Base-by-base conservation (phyloP, 2,888 invertebrate genomes). In the Thelaira solivaga region DNA sequence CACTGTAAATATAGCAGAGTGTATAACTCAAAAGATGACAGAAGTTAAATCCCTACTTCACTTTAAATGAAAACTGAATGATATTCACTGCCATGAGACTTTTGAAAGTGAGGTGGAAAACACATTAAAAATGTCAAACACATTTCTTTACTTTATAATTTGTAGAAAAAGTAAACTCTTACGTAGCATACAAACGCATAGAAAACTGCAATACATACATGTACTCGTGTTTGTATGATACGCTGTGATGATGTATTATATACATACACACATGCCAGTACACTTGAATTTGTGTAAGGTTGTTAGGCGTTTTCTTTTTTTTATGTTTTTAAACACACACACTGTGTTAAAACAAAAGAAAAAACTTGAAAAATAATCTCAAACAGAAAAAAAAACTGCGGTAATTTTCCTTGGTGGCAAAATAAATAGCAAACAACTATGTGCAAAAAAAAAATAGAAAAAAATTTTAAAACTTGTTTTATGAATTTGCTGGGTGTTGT, bases 231-330 rank as follows among this genome's bases (percentile, higher is more conserved):
- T n/a, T n/a, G n/a, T n/a, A n/a, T n/a, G n/a, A n/a, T n/a, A n/a
- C n/a, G n/a, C n/a, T n/a, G n/a, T n/a, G n/a, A n/a, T n/a, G n/a
- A n/a, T n/a, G n/a, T n/a, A n/a, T n/a, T n/a, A n/a, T n/a, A n/a
- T n/a, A n/a, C n/a, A n/a, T n/a, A n/a, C n/a, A n/a, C n/a, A n/a
- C n/a, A n/a, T n/a, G n/a, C n/a, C n/a, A n/a, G n/a, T 76, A 41
- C 62, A 49, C 76, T 76, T 65, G 53, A 65, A 76, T 61, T 43
- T 69, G 57, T 39, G 49, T 76, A 67, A 72, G 65, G 65, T 76
- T 59, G 29, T 72, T 55, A 61, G 59, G 59, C 76, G 20, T 65
- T 53, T 47, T 43, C 7, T 10, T 2, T 18, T 47, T 47, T 18
- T 31, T 4, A 45, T 0, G 34, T 11, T 11, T 55, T 16, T 26